Conservation (phyloP, 2,888 invertebrate species). For the Callosobruchus maculatus region DNA sequence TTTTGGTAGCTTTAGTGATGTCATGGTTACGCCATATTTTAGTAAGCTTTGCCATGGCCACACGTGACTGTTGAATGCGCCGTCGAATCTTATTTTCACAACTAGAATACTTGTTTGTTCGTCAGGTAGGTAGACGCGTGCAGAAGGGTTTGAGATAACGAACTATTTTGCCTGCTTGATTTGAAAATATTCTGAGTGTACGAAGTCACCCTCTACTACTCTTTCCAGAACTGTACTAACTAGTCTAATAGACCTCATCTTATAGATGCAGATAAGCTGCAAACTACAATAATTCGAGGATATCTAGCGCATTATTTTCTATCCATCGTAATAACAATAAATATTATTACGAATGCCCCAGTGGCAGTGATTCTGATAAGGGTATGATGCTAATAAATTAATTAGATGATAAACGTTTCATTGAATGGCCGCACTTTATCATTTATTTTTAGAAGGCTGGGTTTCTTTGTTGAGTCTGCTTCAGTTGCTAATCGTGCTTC, state of each 20-base stretch:
- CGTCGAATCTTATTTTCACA: too few species aligned
- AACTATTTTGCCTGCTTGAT: too few species aligned
- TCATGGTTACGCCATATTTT: too few species aligned
- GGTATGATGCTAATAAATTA: background rate
- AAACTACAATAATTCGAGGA: background rate
- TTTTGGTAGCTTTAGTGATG: too few species aligned
- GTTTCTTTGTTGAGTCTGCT: background rate
- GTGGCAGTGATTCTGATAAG: background rate
- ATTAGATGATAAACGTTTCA: background rate
- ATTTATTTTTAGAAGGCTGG: background rate
- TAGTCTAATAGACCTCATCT: background rate
- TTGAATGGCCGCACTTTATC: background rate
- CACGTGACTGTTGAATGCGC: too few species aligned
- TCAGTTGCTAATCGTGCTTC: background rate
- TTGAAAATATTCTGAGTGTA: too few species aligned
- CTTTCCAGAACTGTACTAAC: background rate
- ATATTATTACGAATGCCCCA: background rate
- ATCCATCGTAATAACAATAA: background rate
- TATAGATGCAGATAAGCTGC: background rate
- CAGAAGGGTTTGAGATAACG: too few species aligned
- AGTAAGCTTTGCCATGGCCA: too few species aligned
- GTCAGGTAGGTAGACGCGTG: too few species aligned
- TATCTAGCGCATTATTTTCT: background rate
- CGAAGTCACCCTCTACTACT: too few species aligned
- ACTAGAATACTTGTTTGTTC: too few species aligned